Base-by-base conservation (phyloP, 1,140 invertebrate species). In the Aphis craccivora region DNA sequence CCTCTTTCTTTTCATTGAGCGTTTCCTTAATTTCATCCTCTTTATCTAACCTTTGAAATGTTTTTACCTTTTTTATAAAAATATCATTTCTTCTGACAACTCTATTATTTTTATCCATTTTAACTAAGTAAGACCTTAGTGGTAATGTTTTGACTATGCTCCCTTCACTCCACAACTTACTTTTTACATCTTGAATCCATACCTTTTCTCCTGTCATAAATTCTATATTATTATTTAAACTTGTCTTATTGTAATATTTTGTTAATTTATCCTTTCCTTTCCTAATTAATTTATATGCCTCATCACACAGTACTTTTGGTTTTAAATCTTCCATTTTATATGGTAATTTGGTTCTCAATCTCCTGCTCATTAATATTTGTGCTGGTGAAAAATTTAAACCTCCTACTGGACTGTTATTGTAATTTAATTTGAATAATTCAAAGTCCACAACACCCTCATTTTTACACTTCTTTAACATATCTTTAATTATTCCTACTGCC, bases 401-500 rank as follows among this genome's bases (percentile, higher is more conserved):
- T 48, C 0, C 45, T 9, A 48, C 45, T 48, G 9, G 45, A 48
- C 45, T 48, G 11, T 48, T 48, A 51, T 51, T 76, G 18, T 93
- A 60, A 86, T 93, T 86, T 22, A 93, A 83, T 37, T 84, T 40
- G 43, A 40, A 88, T 93, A 94, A 37, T 84, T 94, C 53, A 93
- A 94, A 45, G 40, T 94, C 37, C 1, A 86, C 25, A 14, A 14
- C 18, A 86, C 4, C 1, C 5, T 86, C 23, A 86, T 40, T 86
- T 43, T 86, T 8, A 86, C 23, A 86, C 23, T 86, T 86, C 35
- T 30, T 86, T 45, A 86, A 45, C 37, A 83, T 83, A 23, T 92
- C 25, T 88, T 94, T 94, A 43, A 48, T 43, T 9, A 88, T 93
- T 51, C 60, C 83, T n/a, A 94, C 94, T 8, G n/a, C 55, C 88